These are phyloP conservation scores for Apostichopus californicus DNA, from an alignment of 35 echinoderm and acorn worm genomes.

Conservation along the genomic window DNA sequence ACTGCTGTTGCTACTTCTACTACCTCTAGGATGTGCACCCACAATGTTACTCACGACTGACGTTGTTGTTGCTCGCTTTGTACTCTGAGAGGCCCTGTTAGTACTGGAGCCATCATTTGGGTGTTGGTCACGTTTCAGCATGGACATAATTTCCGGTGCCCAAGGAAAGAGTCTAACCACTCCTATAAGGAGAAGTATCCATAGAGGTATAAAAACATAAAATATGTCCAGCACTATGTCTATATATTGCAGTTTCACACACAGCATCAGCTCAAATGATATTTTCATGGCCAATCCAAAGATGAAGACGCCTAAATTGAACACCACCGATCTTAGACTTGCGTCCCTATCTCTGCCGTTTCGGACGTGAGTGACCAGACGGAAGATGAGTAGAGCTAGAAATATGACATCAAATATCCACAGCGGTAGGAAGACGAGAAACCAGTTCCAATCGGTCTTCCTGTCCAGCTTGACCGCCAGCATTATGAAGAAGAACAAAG, in stretches of 20 bases:
- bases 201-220: constrained; percentile 91
- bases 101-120: not conserved
- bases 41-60: constrained; percentile 25
- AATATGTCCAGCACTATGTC: constrained; percentile 55
- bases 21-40: constrained; percentile 12
- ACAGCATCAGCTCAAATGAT: constrained; percentile 80
- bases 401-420: constrained; percentile 87
- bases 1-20: constrained; percentile 22
- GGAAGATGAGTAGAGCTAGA: constrained; percentile 50
- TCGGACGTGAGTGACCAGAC: constrained; percentile 72
- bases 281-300: constrained; percentile 66
- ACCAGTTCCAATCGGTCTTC: constrained; percentile 90
- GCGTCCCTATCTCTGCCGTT: constrained; percentile 68
- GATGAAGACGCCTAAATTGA: constrained; percentile 62
- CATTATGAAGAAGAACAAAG: constrained; percentile 76
- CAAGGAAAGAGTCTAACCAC: constrained; percentile 77
- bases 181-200: constrained; percentile 70
- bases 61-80: not conserved
- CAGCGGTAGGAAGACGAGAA: constrained; percentile 85
- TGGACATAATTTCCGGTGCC: constrained; percentile 32
- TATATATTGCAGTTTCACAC: constrained; percentile 74
- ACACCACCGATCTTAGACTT: constrained; percentile 51
- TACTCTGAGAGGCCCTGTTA: not conserved
- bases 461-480: constrained; percentile 74
- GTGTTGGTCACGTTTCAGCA: not conserved